A percentile compares a stretch with the other conserved stretches of the same genome.
phyloP scores from a whole-genome alignment of 2,113 vertebrate species.

The Corvus cornix region DNA sequence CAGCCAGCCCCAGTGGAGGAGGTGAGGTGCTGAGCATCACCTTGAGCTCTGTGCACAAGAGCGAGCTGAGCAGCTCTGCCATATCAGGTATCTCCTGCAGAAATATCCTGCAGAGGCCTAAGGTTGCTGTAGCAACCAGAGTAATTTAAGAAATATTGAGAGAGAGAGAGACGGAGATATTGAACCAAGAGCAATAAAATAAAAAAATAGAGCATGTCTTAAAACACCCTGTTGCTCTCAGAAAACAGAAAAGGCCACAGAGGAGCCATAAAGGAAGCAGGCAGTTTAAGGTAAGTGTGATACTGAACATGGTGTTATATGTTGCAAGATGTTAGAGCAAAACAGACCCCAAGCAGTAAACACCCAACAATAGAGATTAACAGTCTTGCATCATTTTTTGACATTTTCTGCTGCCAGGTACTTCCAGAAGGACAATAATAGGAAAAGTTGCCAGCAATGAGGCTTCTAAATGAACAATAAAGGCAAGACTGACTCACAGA shows the following conservation, averaged over 20 bases:
- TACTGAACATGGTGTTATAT: neutral
- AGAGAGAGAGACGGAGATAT: neutral
- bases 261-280: neutral
- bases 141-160: constrained; percentile 44
- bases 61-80: neutral
- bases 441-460: neutral
- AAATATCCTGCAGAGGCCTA: neutral
- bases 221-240: neutral
- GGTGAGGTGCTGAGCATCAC: neutral
- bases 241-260: constrained; percentile 1
- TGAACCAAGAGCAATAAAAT: constrained; percentile 24
- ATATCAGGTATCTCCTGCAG: neutral
- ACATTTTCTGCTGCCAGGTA: neutral
- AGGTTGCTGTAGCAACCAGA: constrained; percentile 59
- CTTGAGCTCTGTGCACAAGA: neutral
- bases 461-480: neutral
- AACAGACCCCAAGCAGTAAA: neutral
- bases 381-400: neutral
- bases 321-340: neutral
- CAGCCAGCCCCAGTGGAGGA: neutral
- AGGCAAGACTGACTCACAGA: constrained; percentile 24
- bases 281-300: neutral
- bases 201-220: constrained; percentile 2
- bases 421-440: constrained; percentile 28
- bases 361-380: neutral